A percentile compares a stretch with the other conserved stretches of the same genome.
These are phyloP conservation scores for Echinarachnius parma DNA, from an alignment of 53 echinoderm and acorn worm genomes.

Conservation along the genomic window DNA sequence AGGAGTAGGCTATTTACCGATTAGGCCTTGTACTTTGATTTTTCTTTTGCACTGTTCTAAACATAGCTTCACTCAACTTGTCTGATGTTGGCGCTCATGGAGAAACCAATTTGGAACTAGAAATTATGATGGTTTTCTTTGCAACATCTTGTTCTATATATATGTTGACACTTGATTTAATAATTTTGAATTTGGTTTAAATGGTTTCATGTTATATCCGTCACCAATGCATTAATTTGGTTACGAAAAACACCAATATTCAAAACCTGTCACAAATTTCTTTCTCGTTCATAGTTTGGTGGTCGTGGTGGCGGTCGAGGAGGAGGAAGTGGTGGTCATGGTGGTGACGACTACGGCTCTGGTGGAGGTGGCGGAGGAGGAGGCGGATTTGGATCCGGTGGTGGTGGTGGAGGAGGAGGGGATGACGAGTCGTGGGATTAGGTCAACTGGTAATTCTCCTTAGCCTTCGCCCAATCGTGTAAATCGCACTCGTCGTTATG, in stretches of 20 bases:
- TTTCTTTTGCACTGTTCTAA: no score
- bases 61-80: no score
- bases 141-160: no score
- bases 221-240: background rate
- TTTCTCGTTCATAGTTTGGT: slow-evolving; percentile 32
- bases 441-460: background rate
- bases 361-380: slow-evolving; percentile 62
- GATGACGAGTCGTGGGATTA: slow-evolving; percentile 87
- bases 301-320: slow-evolving; percentile 51
- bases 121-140: no score
- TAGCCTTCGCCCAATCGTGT: no score
- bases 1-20: no score
- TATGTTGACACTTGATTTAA: background rate
- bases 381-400: slow-evolving; percentile 47
- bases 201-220: background rate
- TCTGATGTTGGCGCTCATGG: no score
- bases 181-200: background rate
- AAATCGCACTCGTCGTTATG: no score
- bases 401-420: slow-evolving; percentile 26
- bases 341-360: slow-evolving; percentile 18
- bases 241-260: no score
- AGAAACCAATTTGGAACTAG: no score
- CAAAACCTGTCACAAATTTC: background rate
- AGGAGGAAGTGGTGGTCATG: slow-evolving; percentile 35
- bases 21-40: no score